These are phyloP conservation scores for Karalla daura DNA, from an alignment of 2,797 vertebrate species.

Conservation along the genomic window DNA sequence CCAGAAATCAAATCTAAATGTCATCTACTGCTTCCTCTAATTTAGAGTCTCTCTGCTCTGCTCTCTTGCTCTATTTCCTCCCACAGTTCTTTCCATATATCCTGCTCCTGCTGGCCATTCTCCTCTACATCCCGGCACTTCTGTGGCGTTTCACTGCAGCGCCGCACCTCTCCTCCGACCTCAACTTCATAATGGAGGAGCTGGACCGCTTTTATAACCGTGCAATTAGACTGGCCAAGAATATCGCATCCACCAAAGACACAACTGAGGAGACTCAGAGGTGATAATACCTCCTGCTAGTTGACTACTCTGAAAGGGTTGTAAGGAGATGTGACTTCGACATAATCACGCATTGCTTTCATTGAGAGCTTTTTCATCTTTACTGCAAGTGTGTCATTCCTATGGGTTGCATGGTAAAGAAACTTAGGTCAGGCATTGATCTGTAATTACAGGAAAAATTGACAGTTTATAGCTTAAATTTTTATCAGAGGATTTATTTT, in stretches of 20 bases:
- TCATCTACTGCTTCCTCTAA: too few relatives aligned
- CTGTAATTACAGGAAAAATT: too few relatives aligned
- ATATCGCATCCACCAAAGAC: conserved; percentile 71
- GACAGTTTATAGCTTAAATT: neutral
- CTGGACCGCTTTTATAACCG: conserved; percentile 96
- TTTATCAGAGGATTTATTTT: neutral
- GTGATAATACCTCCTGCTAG: conserved; percentile 57
- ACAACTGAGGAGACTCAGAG: conserved; percentile 59
- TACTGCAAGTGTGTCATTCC: too few relatives aligned
- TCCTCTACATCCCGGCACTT: conserved; percentile 90
- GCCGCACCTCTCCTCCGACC: conserved; percentile 93
- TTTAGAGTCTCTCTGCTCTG: too few relatives aligned
- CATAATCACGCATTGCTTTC: too few relatives aligned
- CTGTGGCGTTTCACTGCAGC: conserved; percentile 93
- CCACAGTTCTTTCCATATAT: conserved; percentile 95
- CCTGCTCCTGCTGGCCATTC: conserved; percentile 89
- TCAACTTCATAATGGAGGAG: conserved; percentile 97
- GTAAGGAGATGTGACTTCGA: too few relatives aligned
- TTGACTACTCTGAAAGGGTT: too few relatives aligned
- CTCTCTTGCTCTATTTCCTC: neutral
- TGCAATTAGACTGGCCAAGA: conserved; percentile 90
- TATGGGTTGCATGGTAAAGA: too few relatives aligned
- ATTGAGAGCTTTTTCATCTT: too few relatives aligned
- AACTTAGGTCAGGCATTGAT: too few relatives aligned
- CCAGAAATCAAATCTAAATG: neutral